These are phyloP conservation scores for Drosophila jambulina DNA, from an alignment of 1,140 invertebrate species.

Conservation along the genomic window DNA sequence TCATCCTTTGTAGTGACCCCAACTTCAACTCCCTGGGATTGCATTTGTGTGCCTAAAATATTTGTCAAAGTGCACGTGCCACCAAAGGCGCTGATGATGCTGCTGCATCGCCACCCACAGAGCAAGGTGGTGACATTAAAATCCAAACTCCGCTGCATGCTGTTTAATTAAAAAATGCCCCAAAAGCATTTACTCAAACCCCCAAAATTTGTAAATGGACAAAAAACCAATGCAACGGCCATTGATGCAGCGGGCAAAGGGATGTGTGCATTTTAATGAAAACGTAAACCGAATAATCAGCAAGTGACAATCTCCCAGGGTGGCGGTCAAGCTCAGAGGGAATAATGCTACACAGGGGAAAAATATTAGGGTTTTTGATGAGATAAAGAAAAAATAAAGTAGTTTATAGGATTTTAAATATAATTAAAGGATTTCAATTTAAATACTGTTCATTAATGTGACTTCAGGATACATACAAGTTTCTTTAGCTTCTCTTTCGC, in stretches of 20 bases:
- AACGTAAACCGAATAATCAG: constrained; percentile 79
- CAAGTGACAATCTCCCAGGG: constrained; percentile 71
- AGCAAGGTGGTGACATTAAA: constrained; percentile 70
- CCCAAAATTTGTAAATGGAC: constrained; percentile 23
- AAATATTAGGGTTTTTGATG: neutral
- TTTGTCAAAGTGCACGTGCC: constrained; percentile 78
- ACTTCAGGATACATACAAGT: neutral
- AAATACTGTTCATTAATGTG: too few species aligned
- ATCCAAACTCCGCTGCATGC: constrained; percentile 62
- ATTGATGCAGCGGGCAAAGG: constrained; percentile 49
- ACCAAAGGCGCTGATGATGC: constrained; percentile 9
- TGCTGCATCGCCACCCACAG: constrained; percentile 44
- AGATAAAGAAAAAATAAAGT: neutral
- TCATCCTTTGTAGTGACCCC: constrained; percentile 9
- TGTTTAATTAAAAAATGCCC: constrained; percentile 83
- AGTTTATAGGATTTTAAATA: neutral
- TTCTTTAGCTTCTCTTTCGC: neutral
- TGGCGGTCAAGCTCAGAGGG: constrained; percentile 66
- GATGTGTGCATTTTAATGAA: constrained; percentile 76
- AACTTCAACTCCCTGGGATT: neutral
- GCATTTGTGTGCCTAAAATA: constrained; percentile 69
- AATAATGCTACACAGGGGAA: constrained; percentile 21
- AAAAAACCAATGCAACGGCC: constrained; percentile 34
- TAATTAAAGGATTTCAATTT: too few species aligned
- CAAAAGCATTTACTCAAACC: constrained; percentile 79